These are phyloP conservation scores for Protaetia brevitarsis DNA, from an alignment of 1,140 invertebrate genomes.

Conservation along the genomic window DNA sequence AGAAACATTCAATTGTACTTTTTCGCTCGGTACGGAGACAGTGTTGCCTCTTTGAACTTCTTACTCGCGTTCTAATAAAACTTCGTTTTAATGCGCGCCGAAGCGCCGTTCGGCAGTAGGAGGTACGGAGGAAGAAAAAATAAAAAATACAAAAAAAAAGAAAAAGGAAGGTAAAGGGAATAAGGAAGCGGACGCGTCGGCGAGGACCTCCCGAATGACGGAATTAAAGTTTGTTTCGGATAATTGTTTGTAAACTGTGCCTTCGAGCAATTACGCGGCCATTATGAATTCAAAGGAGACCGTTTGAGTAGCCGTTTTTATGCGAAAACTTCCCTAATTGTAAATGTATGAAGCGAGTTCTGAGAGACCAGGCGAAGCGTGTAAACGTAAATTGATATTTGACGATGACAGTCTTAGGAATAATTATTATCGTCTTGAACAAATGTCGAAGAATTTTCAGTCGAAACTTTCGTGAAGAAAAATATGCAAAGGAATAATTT, in stretches of 20 bases:
- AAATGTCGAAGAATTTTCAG: too few species aligned
- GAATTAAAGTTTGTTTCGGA: not conserved
- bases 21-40: not conserved
- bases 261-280: not conserved
- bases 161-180: not conserved
- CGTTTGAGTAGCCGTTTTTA: too few species aligned
- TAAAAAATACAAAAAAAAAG: not conserved
- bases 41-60: slow-evolving; percentile 8
- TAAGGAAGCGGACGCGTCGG: too few species aligned
- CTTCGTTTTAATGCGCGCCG: not conserved
- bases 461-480: too few species aligned
- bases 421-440: too few species aligned
- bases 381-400: too few species aligned
- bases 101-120: not conserved
- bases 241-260: slow-evolving; percentile 1
- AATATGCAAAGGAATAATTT: too few species aligned
- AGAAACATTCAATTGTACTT: slow-evolving; percentile 15
- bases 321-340: too few species aligned
- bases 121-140: not conserved
- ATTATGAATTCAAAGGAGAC: not conserved
- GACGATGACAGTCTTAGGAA: too few species aligned
- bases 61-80: not conserved
- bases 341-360: too few species aligned
- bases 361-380: too few species aligned
- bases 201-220: not conserved